Base-by-base conservation (phyloP, 2,888 invertebrate species). In the Alloplasta piceator region DNA sequence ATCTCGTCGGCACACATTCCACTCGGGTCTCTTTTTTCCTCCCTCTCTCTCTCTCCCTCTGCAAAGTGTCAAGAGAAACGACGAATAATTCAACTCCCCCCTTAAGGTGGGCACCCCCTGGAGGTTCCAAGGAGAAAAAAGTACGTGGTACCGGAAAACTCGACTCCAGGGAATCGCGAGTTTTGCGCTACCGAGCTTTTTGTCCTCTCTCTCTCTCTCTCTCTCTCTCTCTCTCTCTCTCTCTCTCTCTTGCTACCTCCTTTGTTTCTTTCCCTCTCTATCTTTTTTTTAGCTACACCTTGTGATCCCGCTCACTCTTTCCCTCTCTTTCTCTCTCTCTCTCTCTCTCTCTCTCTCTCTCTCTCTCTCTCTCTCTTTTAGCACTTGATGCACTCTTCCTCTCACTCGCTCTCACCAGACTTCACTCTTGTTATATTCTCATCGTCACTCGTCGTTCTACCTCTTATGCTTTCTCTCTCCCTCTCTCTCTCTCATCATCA, bases 191-290 rank as follows among this genome's bases (percentile, higher is more conserved):
- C 61, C 76, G 68, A 84, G 80, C 82, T 86, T 85, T 89, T 88
- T 87, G 87, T 86, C 84, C 84, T 79, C 74, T 76, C 60, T 79
- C 61, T 71, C 80, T 63, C 79, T 43, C 81, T 83, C 81, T 82
- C 72, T 78, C 64, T 48, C 71, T 66, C 71, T n/a, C n/a, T n/a
- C n/a, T n/a, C 16, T 7, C 14, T 5, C 16, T 14, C 52, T 6
- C 6, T 14, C 16, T 5, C 52, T 56, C 39, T 39, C 46, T n/a
- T n/a, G n/a, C n/a, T n/a, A 71, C 43, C 41, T 36, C 56, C 10
- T 16, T 60, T 71, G 14, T 72, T 12, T 50, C 43, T 5, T 26
- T 26, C 26, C 26, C 26, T 26, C 26, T 26, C 26, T 26, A 26
- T 26, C 39, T 5, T 16, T 67, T 16, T 36, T 38, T 48, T 12